Conservation (phyloP, 1,140 invertebrate species). For the Portunus trituberculatus region DNA sequence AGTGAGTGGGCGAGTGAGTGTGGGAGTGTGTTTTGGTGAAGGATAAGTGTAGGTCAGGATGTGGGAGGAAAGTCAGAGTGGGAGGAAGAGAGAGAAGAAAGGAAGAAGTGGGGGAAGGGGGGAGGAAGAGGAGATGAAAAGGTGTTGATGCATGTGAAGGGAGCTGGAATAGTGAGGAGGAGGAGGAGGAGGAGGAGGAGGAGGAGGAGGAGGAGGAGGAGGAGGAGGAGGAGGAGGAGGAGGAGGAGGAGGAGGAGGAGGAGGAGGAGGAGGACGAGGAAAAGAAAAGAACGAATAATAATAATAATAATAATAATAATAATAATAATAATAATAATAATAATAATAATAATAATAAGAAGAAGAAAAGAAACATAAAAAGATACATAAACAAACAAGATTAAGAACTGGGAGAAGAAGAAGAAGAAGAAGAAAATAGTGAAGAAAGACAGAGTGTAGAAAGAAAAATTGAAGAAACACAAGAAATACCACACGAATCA, state of each 20-base stretch:
- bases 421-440: too few relatives aligned
- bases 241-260: not conserved
- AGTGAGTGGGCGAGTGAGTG: not conserved
- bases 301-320: not conserved
- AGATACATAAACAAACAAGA: too few relatives aligned
- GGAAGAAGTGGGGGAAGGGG: not conserved
- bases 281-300: not conserved
- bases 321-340: not conserved
- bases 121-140: not conserved
- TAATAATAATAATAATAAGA: too few relatives aligned
- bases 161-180: not conserved
- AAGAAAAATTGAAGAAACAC: too few relatives aligned
- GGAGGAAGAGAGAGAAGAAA: not conserved
- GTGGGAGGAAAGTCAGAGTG: not conserved
- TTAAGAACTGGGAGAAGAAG: too few relatives aligned
- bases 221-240: not conserved
- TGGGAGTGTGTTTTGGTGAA: too few relatives aligned
- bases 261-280: not conserved
- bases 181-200: not conserved
- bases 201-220: not conserved
- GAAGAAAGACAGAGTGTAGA: too few relatives aligned
- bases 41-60: not conserved
- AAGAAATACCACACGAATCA: too few relatives aligned
- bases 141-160: not conserved
- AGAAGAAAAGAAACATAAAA: too few relatives aligned